Percentiles rank a stretch among this genome's conserved stretches.
Evolutionary conservation across 2,888 invertebrate species (phyloP).

Genomic region (Lymantria dispar): DNA sequence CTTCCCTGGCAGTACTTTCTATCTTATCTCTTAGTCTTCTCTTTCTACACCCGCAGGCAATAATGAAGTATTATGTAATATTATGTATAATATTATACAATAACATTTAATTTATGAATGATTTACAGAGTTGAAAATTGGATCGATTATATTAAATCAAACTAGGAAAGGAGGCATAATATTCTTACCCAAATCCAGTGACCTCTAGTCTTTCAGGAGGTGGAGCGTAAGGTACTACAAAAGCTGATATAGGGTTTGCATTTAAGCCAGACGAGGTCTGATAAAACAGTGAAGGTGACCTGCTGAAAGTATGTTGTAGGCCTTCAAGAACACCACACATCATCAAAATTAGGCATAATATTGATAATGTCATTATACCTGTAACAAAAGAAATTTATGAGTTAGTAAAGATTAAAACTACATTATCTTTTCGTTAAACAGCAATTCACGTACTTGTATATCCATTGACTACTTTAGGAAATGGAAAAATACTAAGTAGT

Average conservation of each 20-base stretch:
- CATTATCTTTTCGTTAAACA: too few species aligned
- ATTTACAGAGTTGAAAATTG: too few species aligned
- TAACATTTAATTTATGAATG: too few species aligned
- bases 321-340: neutral
- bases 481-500: too few species aligned
- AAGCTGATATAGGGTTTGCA: neutral
- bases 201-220: neutral
- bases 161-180: neutral
- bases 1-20: too few species aligned
- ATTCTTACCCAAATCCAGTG: neutral
- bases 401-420: neutral
- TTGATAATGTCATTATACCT: neutral
- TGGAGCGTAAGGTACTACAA: neutral
- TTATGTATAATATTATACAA: too few species aligned
- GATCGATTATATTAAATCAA: too few species aligned
- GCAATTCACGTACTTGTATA: too few species aligned
- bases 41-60: too few species aligned
- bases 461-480: too few species aligned
- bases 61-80: too few species aligned
- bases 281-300: neutral
- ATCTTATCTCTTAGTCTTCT: too few species aligned
- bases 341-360: neutral
- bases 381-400: neutral
- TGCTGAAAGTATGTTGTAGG: neutral
- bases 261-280: neutral